phyloP scores from a whole-genome alignment of 2,797 vertebrate genomes.

The Ptychobarbus kaznakovi region DNA sequence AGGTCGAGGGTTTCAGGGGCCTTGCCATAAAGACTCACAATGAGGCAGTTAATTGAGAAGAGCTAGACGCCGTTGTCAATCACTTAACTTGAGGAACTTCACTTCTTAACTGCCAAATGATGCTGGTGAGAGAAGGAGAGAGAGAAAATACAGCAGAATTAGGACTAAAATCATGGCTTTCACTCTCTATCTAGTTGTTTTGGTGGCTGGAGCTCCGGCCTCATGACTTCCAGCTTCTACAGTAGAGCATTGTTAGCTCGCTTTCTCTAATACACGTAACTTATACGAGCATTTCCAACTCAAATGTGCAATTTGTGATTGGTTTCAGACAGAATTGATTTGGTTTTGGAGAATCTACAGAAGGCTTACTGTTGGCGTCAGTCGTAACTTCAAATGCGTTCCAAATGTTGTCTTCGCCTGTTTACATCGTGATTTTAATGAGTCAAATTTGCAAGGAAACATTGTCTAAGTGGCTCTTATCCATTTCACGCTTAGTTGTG shows the following conservation, averaged over 20 bases:
- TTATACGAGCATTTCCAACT: conserved; percentile 21
- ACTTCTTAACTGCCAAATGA: conserved; percentile 54
- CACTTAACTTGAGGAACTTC: conserved; percentile 88
- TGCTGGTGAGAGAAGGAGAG: conserved; percentile 24
- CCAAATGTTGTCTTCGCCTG: conserved; percentile 16
- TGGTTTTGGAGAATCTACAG: conserved; percentile 24
- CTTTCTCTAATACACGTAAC: conserved; percentile 15
- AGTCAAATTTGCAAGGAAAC: not conserved
- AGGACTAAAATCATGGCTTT: not conserved
- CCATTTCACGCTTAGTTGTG: conserved; percentile 6
- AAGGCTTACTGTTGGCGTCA: not conserved
- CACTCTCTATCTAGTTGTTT: conserved; percentile 27
- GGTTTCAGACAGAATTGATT: conserved; percentile 40
- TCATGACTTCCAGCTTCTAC: conserved; percentile 21
- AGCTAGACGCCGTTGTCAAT: conserved; percentile 99
- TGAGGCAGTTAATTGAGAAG: conserved; percentile 99
- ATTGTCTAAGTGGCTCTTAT: not conserved
- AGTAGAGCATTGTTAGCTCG: conserved; percentile 41
- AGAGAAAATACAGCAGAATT: not conserved
- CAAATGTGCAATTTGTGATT: conserved; percentile 51
- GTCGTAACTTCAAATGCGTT: not conserved
- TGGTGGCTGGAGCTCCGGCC: not conserved
- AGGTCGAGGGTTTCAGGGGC: conserved; percentile 61
- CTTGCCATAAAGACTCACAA: conserved; percentile 92
- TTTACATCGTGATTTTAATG: not conserved